phyloP scores from a whole-genome alignment of 2,888 invertebrate genomes.

The Agelastica alni region DNA sequence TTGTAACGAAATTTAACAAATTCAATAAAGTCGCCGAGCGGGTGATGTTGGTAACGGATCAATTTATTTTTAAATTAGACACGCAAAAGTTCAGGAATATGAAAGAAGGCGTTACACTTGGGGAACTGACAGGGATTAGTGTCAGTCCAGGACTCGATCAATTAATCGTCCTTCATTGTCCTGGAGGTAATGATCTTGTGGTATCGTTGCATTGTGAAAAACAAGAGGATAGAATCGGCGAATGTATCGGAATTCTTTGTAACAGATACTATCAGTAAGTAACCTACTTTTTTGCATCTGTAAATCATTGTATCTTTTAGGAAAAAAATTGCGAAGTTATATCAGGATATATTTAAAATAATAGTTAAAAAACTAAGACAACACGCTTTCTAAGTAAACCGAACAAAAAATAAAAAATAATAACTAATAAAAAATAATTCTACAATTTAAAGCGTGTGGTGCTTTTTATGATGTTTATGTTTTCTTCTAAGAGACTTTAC shows the following conservation, averaged over 20 bases:
- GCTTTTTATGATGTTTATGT: too few species aligned
- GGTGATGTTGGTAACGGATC: conserved; percentile 85
- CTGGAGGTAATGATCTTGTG: conserved; percentile 88
- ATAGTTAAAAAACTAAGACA: too few species aligned
- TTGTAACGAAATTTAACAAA: conserved; percentile 71
- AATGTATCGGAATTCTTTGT: conserved; percentile 81
- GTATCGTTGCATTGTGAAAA: conserved; percentile 66
- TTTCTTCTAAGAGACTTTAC: too few species aligned
- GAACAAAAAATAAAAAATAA: too few species aligned
- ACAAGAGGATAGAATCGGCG: conserved; percentile 80
- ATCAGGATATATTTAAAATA: too few species aligned
- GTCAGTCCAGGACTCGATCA: conserved; percentile 87
- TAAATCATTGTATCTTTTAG: too few species aligned
- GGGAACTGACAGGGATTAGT: conserved; percentile 75
- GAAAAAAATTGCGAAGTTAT: too few species aligned
- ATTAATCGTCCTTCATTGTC: conserved; percentile 83
- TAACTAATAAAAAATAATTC: too few species aligned
- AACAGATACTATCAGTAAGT: conserved; percentile 78
- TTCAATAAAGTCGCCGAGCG: conserved; percentile 74
- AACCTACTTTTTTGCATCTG: too few species aligned
- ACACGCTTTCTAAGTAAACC: too few species aligned
- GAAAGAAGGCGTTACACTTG: conserved; percentile 68
- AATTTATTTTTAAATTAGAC: conserved; percentile 85
- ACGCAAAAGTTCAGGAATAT: conserved; percentile 83
- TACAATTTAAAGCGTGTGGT: too few species aligned